phyloP scores from a whole-genome alignment of 2,113 vertebrate species.

The Prietella phreatophila region DNA sequence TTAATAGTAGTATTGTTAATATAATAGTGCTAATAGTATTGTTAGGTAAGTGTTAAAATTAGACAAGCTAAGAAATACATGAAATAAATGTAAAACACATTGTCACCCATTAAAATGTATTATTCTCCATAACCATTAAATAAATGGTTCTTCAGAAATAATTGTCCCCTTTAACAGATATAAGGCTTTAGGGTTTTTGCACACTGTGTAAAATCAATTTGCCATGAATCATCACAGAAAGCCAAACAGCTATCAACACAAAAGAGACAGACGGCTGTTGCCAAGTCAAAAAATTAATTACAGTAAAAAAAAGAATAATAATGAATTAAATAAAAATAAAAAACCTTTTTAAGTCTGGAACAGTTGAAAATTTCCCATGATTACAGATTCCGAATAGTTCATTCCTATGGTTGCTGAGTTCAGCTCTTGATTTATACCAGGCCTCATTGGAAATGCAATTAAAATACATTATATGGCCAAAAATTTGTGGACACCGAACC shows the following conservation, averaged over 20 bases:
- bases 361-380: background rate
- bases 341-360: background rate
- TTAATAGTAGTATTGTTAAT: too few relatives aligned
- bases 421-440: background rate
- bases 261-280: background rate
- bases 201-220: background rate
- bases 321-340: too few relatives aligned
- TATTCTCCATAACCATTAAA: slow-evolving; percentile 6
- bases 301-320: background rate
- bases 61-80: background rate
- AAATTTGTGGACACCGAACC: background rate
- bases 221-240: background rate
- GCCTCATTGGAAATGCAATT: background rate
- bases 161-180: background rate
- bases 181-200: background rate
- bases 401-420: background rate
- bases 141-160: background rate
- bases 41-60: background rate
- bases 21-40: too few relatives aligned
- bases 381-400: background rate
- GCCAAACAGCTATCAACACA: background rate
- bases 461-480: background rate
- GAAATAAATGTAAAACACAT: background rate
- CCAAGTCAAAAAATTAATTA: background rate
- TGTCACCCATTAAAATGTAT: background rate